phyloP scores from a whole-genome alignment of 2,797 vertebrate species.

The Cyprinodon diabolis region DNA sequence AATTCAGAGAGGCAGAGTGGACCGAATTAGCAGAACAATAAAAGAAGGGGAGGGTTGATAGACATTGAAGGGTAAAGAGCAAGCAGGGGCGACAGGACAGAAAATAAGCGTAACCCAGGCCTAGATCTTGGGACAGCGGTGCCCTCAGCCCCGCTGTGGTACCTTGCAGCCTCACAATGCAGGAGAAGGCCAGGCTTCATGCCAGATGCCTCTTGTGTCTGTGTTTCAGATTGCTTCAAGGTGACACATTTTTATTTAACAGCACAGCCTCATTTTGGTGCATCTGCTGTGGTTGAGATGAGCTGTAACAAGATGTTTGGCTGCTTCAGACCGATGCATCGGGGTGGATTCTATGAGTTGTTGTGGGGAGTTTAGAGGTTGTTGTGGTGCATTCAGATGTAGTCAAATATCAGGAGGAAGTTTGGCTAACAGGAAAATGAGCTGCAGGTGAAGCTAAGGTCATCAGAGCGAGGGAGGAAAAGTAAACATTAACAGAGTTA shows the following conservation, averaged over 20 bases:
- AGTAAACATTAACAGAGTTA: background rate
- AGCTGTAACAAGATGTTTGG: background rate
- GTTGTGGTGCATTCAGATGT: constrained; percentile 54
- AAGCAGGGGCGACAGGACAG: constrained; percentile 29
- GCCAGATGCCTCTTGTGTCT: constrained; percentile 51
- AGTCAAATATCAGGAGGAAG: constrained; percentile 75
- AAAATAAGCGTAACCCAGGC: constrained; percentile 28
- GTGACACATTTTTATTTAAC: constrained; percentile 52
- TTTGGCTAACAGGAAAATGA: constrained; percentile 69
- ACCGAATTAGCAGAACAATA: constrained; percentile 39
- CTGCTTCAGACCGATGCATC: constrained; percentile 2
- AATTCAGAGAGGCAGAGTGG: constrained; percentile 32
- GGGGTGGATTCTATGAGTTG: constrained; percentile 4
- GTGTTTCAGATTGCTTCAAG: constrained; percentile 44
- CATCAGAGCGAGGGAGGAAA: constrained; percentile 19
- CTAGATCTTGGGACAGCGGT: constrained; percentile 41
- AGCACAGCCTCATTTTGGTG: constrained; percentile 36
- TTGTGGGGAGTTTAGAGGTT: constrained; percentile 32
- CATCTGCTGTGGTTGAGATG: constrained; percentile 32
- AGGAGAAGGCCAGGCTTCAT: constrained; percentile 40
- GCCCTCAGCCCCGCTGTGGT: constrained; percentile 50
- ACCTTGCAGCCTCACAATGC: constrained; percentile 48
- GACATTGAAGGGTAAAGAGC: constrained; percentile 36
- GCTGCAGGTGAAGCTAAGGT: constrained; percentile 67
- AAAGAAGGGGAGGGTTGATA: constrained; percentile 24